phyloP scores from a whole-genome alignment of 2,888 invertebrate genomes.

The Xylota sylvarum region DNA sequence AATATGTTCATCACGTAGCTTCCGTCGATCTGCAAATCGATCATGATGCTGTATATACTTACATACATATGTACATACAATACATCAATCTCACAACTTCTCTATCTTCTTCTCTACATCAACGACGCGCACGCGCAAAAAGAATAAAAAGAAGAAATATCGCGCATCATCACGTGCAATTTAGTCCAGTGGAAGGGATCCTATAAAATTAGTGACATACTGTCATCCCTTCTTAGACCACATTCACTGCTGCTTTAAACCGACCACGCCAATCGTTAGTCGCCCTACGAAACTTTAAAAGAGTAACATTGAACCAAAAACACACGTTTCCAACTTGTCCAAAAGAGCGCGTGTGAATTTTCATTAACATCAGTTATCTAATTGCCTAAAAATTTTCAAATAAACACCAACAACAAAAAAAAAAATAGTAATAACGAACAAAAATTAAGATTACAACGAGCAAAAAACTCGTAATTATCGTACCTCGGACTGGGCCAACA shows the following conservation, averaged over 20 bases:
- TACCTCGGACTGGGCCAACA: conserved; percentile 60
- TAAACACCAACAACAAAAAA: conserved; percentile 12
- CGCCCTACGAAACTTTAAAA: conserved; percentile 17
- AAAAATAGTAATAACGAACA: neutral
- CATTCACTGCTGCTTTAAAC: conserved; percentile 1
- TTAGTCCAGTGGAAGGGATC: conserved; percentile 41
- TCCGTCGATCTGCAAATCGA: conserved; percentile 33
- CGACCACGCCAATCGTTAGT: conserved; percentile 6
- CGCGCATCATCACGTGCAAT: conserved; percentile 21
- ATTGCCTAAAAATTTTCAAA: conserved; percentile 50
- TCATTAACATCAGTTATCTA: conserved; percentile 74
- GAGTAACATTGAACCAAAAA: conserved; percentile 5
- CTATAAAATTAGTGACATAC: conserved; percentile 60
- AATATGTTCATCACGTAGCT: conserved; percentile 54
- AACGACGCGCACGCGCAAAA: neutral
- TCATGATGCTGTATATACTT: conserved; percentile 26
- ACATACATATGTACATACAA: neutral
- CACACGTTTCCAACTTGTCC: conserved; percentile 20
- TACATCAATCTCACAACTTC: conserved; percentile 26
- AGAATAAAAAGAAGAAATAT: neutral
- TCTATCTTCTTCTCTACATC: conserved; percentile 25
- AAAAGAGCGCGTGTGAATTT: conserved; percentile 69
- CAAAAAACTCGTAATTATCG: conserved; percentile 49
- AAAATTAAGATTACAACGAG: conserved; percentile 28
- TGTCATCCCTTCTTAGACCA: conserved; percentile 53